These are phyloP conservation scores for Pantala flavescens DNA, from an alignment of 1,140 invertebrate species.

Conservation along the genomic window DNA sequence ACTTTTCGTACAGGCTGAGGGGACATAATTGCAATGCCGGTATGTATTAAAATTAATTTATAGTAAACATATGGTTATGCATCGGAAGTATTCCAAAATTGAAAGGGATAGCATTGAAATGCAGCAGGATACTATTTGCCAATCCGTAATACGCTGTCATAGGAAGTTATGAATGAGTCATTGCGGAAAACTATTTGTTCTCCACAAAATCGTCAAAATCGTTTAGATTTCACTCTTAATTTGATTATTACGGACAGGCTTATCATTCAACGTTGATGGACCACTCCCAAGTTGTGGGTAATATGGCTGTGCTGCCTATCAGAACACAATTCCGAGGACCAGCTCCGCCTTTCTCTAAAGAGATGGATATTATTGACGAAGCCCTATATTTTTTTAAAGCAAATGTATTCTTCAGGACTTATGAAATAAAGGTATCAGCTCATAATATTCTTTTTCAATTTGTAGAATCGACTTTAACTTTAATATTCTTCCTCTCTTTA, in stretches of 20 bases:
- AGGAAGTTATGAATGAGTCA: no score
- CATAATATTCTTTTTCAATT: slow-evolving; percentile 1
- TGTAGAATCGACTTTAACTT: slow-evolving; percentile 1
- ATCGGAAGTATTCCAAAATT: no score
- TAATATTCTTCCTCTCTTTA: slow-evolving; percentile 19
- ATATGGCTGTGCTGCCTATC: slow-evolving; percentile 83
- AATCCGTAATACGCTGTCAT: no score
- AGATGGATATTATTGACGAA: slow-evolving; percentile 95
- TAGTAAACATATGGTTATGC: no score
- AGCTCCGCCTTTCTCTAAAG: slow-evolving; percentile 51
- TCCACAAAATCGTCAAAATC: no score
- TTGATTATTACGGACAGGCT: no score
- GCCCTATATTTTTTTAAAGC: slow-evolving; percentile 95
- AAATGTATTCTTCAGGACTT: slow-evolving; percentile 98
- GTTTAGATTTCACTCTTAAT: slow-evolving; percentile 22
- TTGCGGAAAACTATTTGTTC: no score
- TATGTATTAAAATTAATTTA: no score
- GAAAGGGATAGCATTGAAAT: no score
- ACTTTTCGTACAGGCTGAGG: no score
- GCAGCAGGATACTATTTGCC: no score
- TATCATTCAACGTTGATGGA: slow-evolving; percentile 87
- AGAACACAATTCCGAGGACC: slow-evolving; percentile 81
- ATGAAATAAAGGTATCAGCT: slow-evolving; percentile 82
- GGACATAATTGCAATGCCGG: no score
- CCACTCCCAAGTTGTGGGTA: slow-evolving; percentile 66